Conservation (phyloP, 35 echinoderm and acorn worm genomes). For the Acanthaster planci region DNA sequence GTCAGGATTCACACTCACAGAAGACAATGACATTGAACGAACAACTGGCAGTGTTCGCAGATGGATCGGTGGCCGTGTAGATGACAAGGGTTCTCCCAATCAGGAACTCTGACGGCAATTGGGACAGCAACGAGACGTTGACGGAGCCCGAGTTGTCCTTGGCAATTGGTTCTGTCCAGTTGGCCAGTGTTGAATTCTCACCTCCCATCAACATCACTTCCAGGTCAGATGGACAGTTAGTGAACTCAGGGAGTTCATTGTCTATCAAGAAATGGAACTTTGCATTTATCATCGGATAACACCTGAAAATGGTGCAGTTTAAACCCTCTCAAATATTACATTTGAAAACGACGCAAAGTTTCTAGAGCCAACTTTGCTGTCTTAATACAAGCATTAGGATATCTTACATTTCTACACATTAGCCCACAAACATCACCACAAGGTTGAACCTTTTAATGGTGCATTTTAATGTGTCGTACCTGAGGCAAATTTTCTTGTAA, state of each 20-base stretch:
- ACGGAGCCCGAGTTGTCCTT: background rate
- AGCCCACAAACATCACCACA: too few species aligned
- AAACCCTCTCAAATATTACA: too few species aligned
- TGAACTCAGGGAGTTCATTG: background rate
- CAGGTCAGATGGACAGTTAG: background rate
- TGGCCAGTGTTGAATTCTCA: background rate
- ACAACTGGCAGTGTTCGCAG: slow-evolving; percentile 53
- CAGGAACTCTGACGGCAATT: slow-evolving; percentile 4
- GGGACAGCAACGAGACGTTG: background rate
- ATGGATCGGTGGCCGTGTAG: slow-evolving; percentile 42
- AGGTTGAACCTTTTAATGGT: too few species aligned
- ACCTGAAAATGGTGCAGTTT: too few species aligned
- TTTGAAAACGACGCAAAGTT: too few species aligned
- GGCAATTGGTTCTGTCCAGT: slow-evolving; percentile 22
- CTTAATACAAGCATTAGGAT: too few species aligned
- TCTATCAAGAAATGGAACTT: background rate
- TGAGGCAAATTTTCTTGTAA: too few species aligned
- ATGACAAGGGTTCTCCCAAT: slow-evolving; percentile 9
- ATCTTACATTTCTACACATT: too few species aligned
- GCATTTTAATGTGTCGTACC: too few species aligned
- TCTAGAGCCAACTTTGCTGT: too few species aligned
- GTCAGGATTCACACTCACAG: too few species aligned
- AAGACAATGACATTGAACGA: slow-evolving; percentile 55
- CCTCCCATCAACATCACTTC: background rate
- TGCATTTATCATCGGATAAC: too few species aligned